Percentiles rank a stretch among this genome's conserved stretches.
These are phyloP conservation scores for Chymomyza costata DNA, from an alignment of 1,140 invertebrate species.

Conservation along the genomic window DNA sequence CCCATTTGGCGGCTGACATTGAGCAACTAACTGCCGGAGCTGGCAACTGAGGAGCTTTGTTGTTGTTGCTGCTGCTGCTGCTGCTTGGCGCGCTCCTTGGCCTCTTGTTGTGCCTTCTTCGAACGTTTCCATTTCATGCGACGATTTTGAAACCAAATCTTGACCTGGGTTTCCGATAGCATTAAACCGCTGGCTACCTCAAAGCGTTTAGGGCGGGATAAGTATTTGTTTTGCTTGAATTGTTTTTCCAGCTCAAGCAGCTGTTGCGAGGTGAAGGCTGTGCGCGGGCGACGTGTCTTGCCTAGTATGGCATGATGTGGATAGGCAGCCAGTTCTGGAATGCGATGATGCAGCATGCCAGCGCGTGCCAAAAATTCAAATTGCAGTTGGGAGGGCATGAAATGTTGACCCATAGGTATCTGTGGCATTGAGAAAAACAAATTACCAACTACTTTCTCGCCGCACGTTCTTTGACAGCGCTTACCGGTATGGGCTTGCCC, in stretches of 20 bases:
- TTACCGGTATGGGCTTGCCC: constrained; percentile 72
- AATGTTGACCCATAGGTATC: constrained; percentile 72
- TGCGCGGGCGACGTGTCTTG: constrained; percentile 95
- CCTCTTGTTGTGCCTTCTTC: constrained; percentile 92
- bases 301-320: constrained; percentile 87
- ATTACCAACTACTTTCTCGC: background rate
- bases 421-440: constrained; percentile 7
- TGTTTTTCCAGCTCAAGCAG: constrained; percentile 98
- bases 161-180: constrained; percentile 99
- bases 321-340: constrained; percentile 81
- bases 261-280: constrained; percentile 98
- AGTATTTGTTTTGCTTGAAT: constrained; percentile 98
- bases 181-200: constrained; percentile 98
- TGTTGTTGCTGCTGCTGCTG: constrained; percentile 60
- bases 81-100: constrained; percentile 70
- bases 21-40: constrained; percentile 41
- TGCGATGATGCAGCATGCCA: constrained; percentile 88
- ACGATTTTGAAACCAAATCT: constrained; percentile 97
- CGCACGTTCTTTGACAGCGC: background rate
- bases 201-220: constrained; percentile 97
- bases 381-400: constrained; percentile 85
- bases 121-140: constrained; percentile 97
- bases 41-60: constrained; percentile 27
- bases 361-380: constrained; percentile 89
- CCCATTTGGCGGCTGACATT: constrained; percentile 3